phyloP scores from a whole-genome alignment of 2,113 vertebrate genomes.

The Maccullochella peelii region DNA sequence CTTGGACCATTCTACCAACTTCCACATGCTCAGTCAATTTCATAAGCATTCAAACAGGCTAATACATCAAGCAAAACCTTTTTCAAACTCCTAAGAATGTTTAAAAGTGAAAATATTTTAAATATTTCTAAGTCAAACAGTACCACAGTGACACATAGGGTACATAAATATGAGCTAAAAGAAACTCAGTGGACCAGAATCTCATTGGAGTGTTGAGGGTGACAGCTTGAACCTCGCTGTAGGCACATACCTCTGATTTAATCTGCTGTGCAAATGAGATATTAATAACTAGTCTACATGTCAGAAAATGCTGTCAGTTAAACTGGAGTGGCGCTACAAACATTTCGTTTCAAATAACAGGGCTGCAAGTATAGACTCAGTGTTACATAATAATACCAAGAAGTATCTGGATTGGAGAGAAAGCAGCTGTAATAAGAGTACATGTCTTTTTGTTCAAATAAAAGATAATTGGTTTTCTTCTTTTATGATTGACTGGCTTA shows the following conservation, averaged over 20 bases:
- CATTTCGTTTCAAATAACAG: constrained; percentile 29
- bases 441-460: not conserved
- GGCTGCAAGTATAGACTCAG: not conserved
- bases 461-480: not conserved
- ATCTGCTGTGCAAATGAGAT: constrained; percentile 69
- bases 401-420: not conserved
- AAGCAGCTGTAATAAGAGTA: not conserved
- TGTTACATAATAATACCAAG: constrained; percentile 40
- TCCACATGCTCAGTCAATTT: not conserved
- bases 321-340: constrained; percentile 10
- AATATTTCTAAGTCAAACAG: not conserved
- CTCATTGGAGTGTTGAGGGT: constrained; percentile 13
- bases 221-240: constrained; percentile 19
- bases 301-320: constrained; percentile 37
- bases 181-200: constrained; percentile 24
- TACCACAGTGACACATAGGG: not conserved
- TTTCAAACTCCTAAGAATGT: not conserved
- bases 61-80: not conserved
- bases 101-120: constrained; percentile 22
- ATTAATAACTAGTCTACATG: constrained; percentile 53
- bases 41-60: not conserved
- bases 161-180: not conserved
- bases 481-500: constrained; percentile 13
- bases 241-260: constrained; percentile 71
- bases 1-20: not conserved